A percentile compares a stretch with the other conserved stretches of the same genome.
Evolutionary conservation across 2,113 vertebrate species (phyloP).

Genomic region (Numenius arquata): DNA sequence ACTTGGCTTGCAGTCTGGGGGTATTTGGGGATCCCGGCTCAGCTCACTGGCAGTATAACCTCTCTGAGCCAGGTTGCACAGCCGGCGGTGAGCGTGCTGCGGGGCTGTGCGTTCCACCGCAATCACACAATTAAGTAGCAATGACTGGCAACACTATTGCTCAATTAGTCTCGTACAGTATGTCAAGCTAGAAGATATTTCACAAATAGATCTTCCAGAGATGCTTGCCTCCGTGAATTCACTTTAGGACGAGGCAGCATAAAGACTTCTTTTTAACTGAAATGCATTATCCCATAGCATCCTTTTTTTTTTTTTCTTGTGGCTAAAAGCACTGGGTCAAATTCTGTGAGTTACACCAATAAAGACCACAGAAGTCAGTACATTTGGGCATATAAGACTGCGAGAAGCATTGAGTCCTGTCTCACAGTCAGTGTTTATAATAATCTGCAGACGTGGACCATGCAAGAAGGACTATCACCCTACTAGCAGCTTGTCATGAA

Average conservation of each 20-base stretch:
- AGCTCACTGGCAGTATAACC: background rate
- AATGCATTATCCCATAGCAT: background rate
- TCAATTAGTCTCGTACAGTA: slow-evolving; percentile 31
- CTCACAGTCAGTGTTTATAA: slow-evolving; percentile 68
- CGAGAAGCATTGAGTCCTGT: slow-evolving; percentile 5
- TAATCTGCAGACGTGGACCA: slow-evolving; percentile 67
- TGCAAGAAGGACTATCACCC: slow-evolving; percentile 66
- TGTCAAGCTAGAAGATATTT: slow-evolving; percentile 14
- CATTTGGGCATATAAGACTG: slow-evolving; percentile 35
- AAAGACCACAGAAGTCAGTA: background rate
- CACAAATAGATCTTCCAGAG: background rate
- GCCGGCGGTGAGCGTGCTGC: fast-evolving
- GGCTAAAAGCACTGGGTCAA: background rate
- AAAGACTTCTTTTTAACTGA: background rate
- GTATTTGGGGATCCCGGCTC: background rate
- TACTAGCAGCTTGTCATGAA: slow-evolving; percentile 66
- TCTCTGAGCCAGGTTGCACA: background rate
- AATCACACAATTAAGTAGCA: background rate
- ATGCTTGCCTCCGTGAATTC: background rate
- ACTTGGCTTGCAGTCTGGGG: background rate
- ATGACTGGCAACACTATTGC: slow-evolving; percentile 25
- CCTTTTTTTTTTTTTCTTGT: background rate
- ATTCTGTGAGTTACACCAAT: background rate
- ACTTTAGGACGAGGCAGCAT: background rate
- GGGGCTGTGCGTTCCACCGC: background rate